Percentiles rank a stretch among this genome's conserved stretches.
These are phyloP conservation scores for Cryptocephalus primarius DNA, from an alignment of 2,888 invertebrate genomes.

Conservation along the genomic window DNA sequence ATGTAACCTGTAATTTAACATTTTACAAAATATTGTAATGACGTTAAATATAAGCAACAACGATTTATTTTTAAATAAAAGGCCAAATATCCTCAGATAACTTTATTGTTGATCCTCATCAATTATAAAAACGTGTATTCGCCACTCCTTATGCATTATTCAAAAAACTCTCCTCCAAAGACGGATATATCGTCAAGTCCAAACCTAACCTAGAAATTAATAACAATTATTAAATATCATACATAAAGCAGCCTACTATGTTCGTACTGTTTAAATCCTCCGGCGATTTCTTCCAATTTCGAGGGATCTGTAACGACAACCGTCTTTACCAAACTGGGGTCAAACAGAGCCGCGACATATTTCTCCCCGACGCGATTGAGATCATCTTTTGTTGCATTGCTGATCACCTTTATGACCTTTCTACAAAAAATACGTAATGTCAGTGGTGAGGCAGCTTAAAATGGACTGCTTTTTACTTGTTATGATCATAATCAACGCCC, in stretches of 20 bases:
- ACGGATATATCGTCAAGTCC: slow-evolving; percentile 46
- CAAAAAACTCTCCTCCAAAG: slow-evolving; percentile 54
- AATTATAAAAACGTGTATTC: too few relatives aligned
- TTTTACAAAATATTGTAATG: too few relatives aligned
- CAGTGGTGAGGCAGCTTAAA: background rate
- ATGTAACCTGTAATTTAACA: too few relatives aligned
- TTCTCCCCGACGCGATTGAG: slow-evolving; percentile 56
- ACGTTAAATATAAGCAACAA: too few relatives aligned
- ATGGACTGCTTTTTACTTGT: slow-evolving; percentile 41
- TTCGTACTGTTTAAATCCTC: slow-evolving; percentile 52
- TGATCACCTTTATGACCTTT: slow-evolving; percentile 52
- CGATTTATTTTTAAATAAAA: too few relatives aligned
- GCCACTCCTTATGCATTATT: slow-evolving; percentile 30
- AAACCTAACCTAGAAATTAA: slow-evolving; percentile 45
- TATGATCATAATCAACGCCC: slow-evolving; percentile 53
- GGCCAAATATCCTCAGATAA: too few relatives aligned
- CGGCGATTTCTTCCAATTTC: slow-evolving; percentile 55
- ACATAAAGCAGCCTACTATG: background rate
- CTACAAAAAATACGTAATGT: slow-evolving; percentile 34
- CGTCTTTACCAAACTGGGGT: slow-evolving; percentile 47
- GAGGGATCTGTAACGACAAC: slow-evolving; percentile 68
- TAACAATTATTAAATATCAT: background rate
- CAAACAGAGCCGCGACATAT: slow-evolving; percentile 61
- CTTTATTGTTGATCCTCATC: too few relatives aligned
- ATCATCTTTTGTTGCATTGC: slow-evolving; percentile 51